Evolutionary conservation across 2,888 invertebrate genomes (phyloP).

Genomic region (Rotaria magnacalcarata): DNA sequence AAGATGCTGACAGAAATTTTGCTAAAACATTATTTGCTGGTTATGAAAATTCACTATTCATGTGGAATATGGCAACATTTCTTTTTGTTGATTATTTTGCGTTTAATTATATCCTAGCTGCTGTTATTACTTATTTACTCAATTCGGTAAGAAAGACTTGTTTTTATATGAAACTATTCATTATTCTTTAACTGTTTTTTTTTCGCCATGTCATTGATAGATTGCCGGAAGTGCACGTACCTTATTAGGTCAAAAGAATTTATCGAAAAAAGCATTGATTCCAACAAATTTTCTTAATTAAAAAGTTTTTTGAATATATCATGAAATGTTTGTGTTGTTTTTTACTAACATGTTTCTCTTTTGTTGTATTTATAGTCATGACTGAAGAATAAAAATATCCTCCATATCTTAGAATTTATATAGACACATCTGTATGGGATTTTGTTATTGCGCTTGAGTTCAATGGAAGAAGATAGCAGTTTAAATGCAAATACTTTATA

Average conservation of each 20-base stretch:
- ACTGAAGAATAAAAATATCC: too few species aligned
- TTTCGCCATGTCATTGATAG: background rate
- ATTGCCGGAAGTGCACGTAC: background rate
- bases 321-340: too few species aligned
- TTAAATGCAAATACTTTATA: too few species aligned
- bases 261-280: conserved; percentile 70
- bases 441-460: too few species aligned
- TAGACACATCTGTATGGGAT: too few species aligned
- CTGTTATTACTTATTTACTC: conserved; percentile 62
- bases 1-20: conserved; percentile 62
- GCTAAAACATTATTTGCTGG: conserved; percentile 71
- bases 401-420: too few species aligned
- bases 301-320: background rate
- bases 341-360: too few species aligned
- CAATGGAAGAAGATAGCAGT: too few species aligned
- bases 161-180: background rate
- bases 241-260: conserved; percentile 65
- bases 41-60: conserved; percentile 68
- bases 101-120: conserved; percentile 65
- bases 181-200: background rate
- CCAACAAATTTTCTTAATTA: conserved; percentile 69
- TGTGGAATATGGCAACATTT: conserved; percentile 70
- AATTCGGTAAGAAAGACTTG: background rate
- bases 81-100: conserved; percentile 65
- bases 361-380: too few species aligned